Evolutionary conservation across 2,888 invertebrate genomes (phyloP), one percentile per base, ranked within the genome.

Genomic region (Nipponacmea schrenckii): DNA sequence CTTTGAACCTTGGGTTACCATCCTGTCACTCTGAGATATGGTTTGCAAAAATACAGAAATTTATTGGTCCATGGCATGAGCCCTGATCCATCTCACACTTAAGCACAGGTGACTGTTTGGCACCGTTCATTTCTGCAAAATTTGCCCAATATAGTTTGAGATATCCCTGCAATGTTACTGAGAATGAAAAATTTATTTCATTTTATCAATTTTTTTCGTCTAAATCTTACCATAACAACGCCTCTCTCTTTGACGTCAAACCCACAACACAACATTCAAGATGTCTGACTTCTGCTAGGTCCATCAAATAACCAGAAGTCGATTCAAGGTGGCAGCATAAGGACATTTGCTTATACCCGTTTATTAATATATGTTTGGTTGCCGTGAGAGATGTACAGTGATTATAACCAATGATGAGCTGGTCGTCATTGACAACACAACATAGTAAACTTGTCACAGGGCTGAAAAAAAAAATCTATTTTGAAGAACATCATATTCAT

Each of bases 391-490:
- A 24, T 24, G 56, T 56, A 24, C 20, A 24, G 20, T 56, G 56
- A 56, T 56, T 56, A 24, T 24, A 56, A 17, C 56, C 56, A 20
- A 56, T 56, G 24, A 56, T 56, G 0, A 56, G 12, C 56, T 56
- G 20, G 14, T 56, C 56, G 12, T 20, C 14, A 8, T 56, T 24
- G 4, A 56, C 10, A 12, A 56, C 20, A 56, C 56, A 56, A 24
- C 56, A 56, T 14, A 56, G 24, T 56, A 56, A 24, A 56, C 56
- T 56, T 56, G 56, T 56, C 5, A 56, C 56, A 56, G 56, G 56
- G 24, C 56, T 56, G 24, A 20, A 56, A 56, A 0, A 20, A 0
- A 48, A 3, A 48, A n/a, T n/a, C n/a, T n/a, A n/a, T n/a, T n/a
- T n/a, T n/a, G n/a, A n/a, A 39, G 10, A 39, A 39, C 31, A 31